Base-by-base conservation (phyloP, 2,888 invertebrate species). In the Cecidostiba fungosa region DNA sequence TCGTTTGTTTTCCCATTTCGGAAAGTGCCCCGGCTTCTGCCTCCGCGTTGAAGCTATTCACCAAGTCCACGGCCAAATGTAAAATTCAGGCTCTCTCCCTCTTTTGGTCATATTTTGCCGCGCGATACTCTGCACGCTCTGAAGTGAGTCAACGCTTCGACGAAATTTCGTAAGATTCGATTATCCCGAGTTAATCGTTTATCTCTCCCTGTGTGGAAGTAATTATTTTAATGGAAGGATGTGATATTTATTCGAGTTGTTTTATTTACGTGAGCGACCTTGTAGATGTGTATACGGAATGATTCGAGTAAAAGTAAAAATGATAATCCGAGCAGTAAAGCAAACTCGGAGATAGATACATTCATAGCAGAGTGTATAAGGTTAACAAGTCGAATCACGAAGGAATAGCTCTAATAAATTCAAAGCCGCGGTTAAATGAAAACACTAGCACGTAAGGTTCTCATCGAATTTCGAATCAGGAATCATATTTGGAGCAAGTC, bases 1-100 rank as follows among this genome's bases (percentile, higher is more conserved):
- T 79, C 86, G 88, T 88, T 88, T 88, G 88, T 87, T 85, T 87
- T 85, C 85, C 81, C 86, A 87, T 87, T 88, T 85, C 66, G 84
- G 69, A 86, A 87, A 87, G 87, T 87, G 85, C 85, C 82, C 78
- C 77, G 54, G 23, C 59, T n/a, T n/a, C 23, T 74, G 19, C 72
- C 36, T 36, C 10, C 26, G 14, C 54, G 69, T 12, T 32, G 50
- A 79, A 70, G 66, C 82, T 76, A 82, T 85, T 79, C 78, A 23
- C 70, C 36, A 59, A 59, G 80, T 83, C 83, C 73, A 72, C 47
- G 78, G 86, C 72, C 83, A 66, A 86, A 86, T 86, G 83, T 84
- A 59, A 84, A 82, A 79, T 84, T 83, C 86, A 82, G 72, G 79
- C 73, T 29, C 59, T 29, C 59, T 39, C 62, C n/a, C 39, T 78